Evolutionary conservation across 2,888 invertebrate species (phyloP).

Genomic region (Cantharis rufa): DNA sequence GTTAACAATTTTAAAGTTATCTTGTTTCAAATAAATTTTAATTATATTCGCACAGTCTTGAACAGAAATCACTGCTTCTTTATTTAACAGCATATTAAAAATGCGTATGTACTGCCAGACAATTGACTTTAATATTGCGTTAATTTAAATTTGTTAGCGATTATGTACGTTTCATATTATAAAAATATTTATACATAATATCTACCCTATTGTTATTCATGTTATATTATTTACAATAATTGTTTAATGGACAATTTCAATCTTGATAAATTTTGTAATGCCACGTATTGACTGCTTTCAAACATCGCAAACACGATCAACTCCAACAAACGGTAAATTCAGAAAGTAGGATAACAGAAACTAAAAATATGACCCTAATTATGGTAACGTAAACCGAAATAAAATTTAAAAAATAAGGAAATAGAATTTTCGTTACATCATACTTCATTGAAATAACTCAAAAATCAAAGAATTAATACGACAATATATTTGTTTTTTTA

Average conservation of each 20-base stretch:
- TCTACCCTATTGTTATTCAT: neutral
- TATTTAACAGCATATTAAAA: neutral
- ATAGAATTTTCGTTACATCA: too few relatives aligned
- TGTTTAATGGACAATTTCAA: neutral
- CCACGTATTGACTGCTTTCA: neutral
- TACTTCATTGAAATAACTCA: too few relatives aligned
- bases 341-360: neutral
- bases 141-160: neutral
- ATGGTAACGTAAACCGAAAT: too few relatives aligned
- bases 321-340: neutral
- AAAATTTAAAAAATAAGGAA: too few relatives aligned
- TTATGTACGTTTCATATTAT: neutral
- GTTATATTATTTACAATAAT: neutral
- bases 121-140: neutral
- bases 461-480: too few relatives aligned
- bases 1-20: constrained; percentile 31
- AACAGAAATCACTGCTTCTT: constrained; percentile 4
- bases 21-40: constrained; percentile 14
- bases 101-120: neutral
- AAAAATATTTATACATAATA: neutral
- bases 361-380: neutral
- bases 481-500: too few relatives aligned
- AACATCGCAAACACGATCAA: neutral
- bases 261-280: neutral
- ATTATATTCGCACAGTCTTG: constrained; percentile 20